phyloP scores from a whole-genome alignment of 2,797 vertebrate species.

The Myioborus miniatus region DNA sequence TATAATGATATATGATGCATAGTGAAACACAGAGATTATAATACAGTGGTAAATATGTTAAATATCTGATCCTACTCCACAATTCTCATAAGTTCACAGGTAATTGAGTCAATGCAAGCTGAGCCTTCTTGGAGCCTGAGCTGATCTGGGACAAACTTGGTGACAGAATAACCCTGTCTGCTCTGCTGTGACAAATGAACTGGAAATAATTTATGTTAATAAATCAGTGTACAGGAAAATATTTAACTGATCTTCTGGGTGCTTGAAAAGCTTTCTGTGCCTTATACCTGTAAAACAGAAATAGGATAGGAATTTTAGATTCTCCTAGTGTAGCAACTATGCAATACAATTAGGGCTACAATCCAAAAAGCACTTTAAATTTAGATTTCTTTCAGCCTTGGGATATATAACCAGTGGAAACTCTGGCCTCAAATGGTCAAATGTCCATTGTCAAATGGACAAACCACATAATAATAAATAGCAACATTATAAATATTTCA shows the following conservation, averaged over 20 bases:
- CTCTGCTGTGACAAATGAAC: not conserved
- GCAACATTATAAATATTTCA: accelerated
- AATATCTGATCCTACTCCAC: not conserved
- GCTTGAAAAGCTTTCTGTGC: not conserved
- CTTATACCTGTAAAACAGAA: not conserved
- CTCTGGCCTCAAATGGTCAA: not conserved
- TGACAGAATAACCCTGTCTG: not conserved
- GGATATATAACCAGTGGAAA: not conserved
- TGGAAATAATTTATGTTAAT: not conserved
- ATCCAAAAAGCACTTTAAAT: not conserved
- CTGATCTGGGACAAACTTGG: not conserved
- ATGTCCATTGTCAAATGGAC: not conserved
- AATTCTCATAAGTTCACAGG: not conserved
- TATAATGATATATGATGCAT: not conserved
- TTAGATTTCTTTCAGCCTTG: not conserved
- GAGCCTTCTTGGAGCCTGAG: not conserved
- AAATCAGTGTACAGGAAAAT: not conserved
- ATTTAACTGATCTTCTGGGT: not conserved
- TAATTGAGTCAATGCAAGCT: not conserved
- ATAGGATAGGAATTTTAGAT: not conserved
- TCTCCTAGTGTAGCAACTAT: not conserved
- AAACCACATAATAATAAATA: not conserved
- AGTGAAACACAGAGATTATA: not conserved
- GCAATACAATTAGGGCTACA: not conserved
- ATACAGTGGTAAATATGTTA: not conserved